Evolutionary conservation across 2,888 invertebrate species (phyloP).

Genomic region (Pseudeuparius sepicola): DNA sequence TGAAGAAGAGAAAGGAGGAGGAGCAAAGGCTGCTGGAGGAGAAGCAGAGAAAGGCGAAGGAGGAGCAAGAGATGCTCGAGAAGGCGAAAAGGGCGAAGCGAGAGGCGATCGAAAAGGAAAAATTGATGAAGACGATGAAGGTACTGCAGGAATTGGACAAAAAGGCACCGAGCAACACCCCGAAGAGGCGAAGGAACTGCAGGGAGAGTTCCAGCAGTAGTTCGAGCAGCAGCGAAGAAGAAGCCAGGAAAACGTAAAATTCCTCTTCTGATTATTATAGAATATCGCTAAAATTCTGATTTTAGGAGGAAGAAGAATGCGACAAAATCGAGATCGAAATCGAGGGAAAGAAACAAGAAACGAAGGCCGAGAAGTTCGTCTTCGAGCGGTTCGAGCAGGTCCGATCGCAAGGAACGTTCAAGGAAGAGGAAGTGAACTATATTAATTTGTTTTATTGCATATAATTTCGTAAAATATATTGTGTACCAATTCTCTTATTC

Average conservation of each 20-base stretch:
- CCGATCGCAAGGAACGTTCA: too few species aligned
- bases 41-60: constrained; percentile 38
- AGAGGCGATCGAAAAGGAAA: constrained; percentile 38
- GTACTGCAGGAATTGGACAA: constrained; percentile 36
- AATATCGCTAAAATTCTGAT: too few species aligned
- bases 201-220: constrained; percentile 29
- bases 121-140: constrained; percentile 37
- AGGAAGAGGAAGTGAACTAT: too few species aligned
- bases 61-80: constrained; percentile 40
- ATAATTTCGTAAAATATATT: too few species aligned
- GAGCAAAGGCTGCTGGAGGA: constrained; percentile 33
- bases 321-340: too few species aligned
- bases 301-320: too few species aligned
- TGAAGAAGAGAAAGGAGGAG: constrained; percentile 47
- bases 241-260: constrained; percentile 18
- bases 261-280: too few species aligned
- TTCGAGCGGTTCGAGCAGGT: too few species aligned
- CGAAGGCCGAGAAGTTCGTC: too few species aligned
- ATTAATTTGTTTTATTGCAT: too few species aligned
- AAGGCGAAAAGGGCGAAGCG: constrained; percentile 38
- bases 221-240: constrained; percentile 27
- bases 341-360: too few species aligned
- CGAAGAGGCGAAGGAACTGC: constrained; percentile 22
- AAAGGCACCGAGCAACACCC: constrained; percentile 23
- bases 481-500: too few species aligned